Evolutionary conservation across 2,888 invertebrate species (phyloP).

Genomic region (Eremobia ochroleuca): DNA sequence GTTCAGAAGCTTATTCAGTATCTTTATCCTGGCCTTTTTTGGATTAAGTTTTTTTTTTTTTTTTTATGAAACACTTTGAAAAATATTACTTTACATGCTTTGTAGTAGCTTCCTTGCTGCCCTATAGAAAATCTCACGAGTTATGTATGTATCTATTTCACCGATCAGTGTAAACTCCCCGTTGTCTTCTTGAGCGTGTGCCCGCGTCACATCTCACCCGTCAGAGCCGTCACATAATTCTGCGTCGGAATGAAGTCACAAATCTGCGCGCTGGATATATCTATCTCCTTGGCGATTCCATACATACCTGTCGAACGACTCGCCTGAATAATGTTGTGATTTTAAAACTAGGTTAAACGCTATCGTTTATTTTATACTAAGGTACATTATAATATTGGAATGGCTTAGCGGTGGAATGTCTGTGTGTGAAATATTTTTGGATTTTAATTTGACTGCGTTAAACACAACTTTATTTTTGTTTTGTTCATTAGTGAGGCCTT

Average conservation of each 20-base stretch:
- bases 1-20: background rate
- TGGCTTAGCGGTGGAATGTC: constrained; percentile 5
- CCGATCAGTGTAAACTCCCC: constrained; percentile 65
- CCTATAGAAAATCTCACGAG: background rate
- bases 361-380: constrained; percentile 53
- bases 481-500: background rate
- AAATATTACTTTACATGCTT: background rate
- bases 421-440: constrained; percentile 3
- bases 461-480: background rate
- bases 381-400: constrained; percentile 48
- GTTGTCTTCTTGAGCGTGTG: constrained; percentile 71
- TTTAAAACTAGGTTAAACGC: constrained; percentile 70
- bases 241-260: constrained; percentile 85
- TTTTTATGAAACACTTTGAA: background rate
- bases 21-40: background rate
- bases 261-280: constrained; percentile 78
- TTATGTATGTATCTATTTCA: background rate
- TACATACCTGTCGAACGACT: constrained; percentile 67
- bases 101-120: background rate
- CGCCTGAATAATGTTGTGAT: constrained; percentile 67
- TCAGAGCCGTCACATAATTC: constrained; percentile 82
- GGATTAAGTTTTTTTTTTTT: background rate
- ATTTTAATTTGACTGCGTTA: background rate
- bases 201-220: constrained; percentile 83
- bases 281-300: constrained; percentile 74